A percentile compares a stretch with the other conserved stretches of the same genome.
These are phyloP conservation scores for Meiosimyza platycephala DNA, from an alignment of 2,888 invertebrate species.

Conservation along the genomic window DNA sequence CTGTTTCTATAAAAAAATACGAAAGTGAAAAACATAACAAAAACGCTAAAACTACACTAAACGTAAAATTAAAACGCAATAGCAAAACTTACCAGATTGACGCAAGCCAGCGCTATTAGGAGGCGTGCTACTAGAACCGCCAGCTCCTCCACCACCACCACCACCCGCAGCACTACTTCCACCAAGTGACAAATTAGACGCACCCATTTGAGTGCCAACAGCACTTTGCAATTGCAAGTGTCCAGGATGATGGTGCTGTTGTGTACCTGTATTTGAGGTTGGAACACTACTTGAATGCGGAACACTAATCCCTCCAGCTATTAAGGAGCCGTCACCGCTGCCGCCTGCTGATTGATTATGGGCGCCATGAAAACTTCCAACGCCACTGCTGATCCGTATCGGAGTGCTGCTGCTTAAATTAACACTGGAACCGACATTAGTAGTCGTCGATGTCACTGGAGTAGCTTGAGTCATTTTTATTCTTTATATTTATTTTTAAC, in stretches of 20 bases:
- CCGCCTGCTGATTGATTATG: slow-evolving; percentile 36
- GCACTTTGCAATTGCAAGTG: slow-evolving; percentile 55
- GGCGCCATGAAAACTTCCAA: slow-evolving; percentile 47
- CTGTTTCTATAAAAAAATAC: slow-evolving; percentile 25
- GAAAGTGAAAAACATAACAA: slow-evolving; percentile 23
- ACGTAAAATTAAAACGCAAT: slow-evolving; percentile 8
- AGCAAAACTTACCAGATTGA: slow-evolving; percentile 58
- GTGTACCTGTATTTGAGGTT: slow-evolving; percentile 42
- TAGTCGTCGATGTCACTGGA: slow-evolving; percentile 22
- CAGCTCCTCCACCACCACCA: slow-evolving; percentile 49
- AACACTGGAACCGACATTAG: slow-evolving; percentile 35
- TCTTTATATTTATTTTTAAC: neutral
- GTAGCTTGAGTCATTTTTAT: slow-evolving; percentile 41
- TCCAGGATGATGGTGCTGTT: slow-evolving; percentile 41
- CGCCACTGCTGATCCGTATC: slow-evolving; percentile 59
- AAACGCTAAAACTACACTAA: slow-evolving; percentile 23
- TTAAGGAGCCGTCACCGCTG: slow-evolving; percentile 34
- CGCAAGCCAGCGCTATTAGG: slow-evolving; percentile 62
- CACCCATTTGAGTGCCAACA: slow-evolving; percentile 53
- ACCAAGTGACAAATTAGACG: slow-evolving; percentile 57
- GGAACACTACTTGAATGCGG: slow-evolving; percentile 56
- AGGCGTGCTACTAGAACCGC: slow-evolving; percentile 58
- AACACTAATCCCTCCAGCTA: slow-evolving; percentile 26
- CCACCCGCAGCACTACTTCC: slow-evolving; percentile 51
- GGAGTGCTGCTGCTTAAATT: slow-evolving; percentile 57